phyloP scores from a whole-genome alignment of 2,113 vertebrate genomes.

The Gopherus evgoodei region DNA sequence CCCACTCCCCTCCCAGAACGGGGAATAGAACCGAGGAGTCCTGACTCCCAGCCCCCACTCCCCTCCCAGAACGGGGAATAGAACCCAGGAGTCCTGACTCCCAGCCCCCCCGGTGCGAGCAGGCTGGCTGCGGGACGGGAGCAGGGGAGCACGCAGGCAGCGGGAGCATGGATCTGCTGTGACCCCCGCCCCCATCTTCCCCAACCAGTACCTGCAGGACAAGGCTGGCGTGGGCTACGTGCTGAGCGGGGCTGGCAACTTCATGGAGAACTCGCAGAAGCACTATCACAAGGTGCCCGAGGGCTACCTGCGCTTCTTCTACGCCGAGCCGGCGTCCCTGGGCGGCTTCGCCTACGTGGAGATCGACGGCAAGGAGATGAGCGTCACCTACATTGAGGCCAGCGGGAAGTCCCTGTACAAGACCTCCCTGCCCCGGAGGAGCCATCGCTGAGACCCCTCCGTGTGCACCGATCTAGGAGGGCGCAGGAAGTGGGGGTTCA shows the following conservation, averaged over 20 bases:
- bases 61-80: too few relatives aligned
- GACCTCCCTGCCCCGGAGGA: conserved; percentile 79
- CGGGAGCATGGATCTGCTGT: not conserved
- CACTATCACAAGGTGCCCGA: conserved; percentile 83
- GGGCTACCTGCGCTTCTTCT: conserved; percentile 88
- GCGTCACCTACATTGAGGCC: conserved; percentile 85
- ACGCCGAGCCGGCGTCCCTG: conserved; percentile 78
- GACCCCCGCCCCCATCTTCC: not conserved
- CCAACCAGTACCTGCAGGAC: conserved; percentile 84
- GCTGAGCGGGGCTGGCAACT: conserved; percentile 92
- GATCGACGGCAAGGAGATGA: conserved; percentile 83
- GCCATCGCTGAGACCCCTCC: not conserved
- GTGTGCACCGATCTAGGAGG: not conserved
- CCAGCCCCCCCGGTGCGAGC: not conserved
- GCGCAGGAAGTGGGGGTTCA: not conserved
- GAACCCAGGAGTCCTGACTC: too few relatives aligned
- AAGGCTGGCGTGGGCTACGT: conserved; percentile 86
- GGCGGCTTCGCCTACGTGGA: conserved; percentile 89
- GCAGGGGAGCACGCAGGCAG: not conserved
- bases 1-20: too few relatives aligned
- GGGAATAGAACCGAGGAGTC: too few relatives aligned
- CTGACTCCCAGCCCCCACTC: not conserved
- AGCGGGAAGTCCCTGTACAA: conserved; percentile 89
- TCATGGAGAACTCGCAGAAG: conserved; percentile 84
- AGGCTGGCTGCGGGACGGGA: too few relatives aligned